Conservation (phyloP, 2,113 vertebrate species). For the Hemiprocne comata region DNA sequence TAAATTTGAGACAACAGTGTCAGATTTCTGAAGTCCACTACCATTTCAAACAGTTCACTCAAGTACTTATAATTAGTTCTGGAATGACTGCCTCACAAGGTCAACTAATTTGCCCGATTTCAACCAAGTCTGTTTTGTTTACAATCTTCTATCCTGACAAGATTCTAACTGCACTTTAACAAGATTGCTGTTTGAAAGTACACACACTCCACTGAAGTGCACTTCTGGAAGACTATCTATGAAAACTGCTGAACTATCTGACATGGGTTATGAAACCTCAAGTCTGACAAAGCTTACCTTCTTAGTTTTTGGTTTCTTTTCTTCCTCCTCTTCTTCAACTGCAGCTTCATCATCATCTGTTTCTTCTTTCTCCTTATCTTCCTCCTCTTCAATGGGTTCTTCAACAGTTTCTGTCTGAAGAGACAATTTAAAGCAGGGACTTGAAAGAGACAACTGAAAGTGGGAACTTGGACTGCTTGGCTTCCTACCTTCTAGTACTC, state of each 20-base stretch:
- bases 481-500: background rate
- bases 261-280: fast-evolving
- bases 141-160: background rate
- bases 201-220: background rate
- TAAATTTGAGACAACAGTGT: background rate
- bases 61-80: background rate
- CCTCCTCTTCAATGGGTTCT: conserved; percentile 93
- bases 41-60: background rate
- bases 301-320: conserved; percentile 97
- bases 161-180: background rate
- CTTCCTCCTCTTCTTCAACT: conserved; percentile 92
- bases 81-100: background rate
- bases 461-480: background rate
- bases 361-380: conserved; percentile 78
- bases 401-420: conserved; percentile 95
- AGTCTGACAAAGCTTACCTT: conserved; percentile 75
- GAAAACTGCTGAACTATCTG: background rate
- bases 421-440: background rate
- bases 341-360: conserved; percentile 89
- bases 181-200: background rate
- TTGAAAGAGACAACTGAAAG: background rate
- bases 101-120: background rate
- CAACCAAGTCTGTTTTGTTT: background rate
- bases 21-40: background rate
- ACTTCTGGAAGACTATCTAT: background rate